Evolutionary conservation across 2,113 vertebrate genomes (phyloP).

Genomic region (Eupsittula cactorum): DNA sequence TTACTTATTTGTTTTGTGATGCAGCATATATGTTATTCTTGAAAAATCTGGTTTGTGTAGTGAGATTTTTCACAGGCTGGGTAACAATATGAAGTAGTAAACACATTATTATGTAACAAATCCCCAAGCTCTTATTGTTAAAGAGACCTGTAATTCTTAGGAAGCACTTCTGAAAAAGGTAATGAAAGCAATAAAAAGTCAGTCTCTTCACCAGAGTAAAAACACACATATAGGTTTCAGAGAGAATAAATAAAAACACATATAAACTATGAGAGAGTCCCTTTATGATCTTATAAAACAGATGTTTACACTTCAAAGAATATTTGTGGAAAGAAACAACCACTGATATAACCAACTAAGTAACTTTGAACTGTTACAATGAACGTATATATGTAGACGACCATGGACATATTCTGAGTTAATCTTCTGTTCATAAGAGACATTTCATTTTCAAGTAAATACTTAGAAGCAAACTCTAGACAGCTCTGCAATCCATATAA

Average conservation of each 20-base stretch:
- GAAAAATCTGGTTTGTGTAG: background rate
- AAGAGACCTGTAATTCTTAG: background rate
- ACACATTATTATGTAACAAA: background rate
- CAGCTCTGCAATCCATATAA: background rate
- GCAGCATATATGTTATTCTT: background rate
- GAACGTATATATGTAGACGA: background rate
- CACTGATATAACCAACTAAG: background rate
- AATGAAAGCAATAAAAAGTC: background rate
- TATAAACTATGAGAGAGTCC: background rate
- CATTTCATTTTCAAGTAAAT: background rate
- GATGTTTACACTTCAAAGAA: background rate
- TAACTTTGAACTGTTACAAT: background rate
- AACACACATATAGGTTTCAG: background rate
- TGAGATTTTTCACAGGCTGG: background rate
- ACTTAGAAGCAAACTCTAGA: background rate
- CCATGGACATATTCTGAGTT: background rate
- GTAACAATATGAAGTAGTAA: background rate
- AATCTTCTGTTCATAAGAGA: background rate
- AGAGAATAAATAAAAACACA: constrained; percentile 31
- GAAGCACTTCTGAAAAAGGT: background rate
- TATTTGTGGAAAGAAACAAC: background rate
- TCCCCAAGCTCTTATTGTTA: background rate
- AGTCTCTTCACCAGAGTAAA: background rate
- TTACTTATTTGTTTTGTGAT: background rate
- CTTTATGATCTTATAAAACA: constrained; percentile 21